Evolutionary conservation across 37 sponge, comb jelly and placozoan genomes (phyloP), one percentile per base, ranked within the genome.

Genomic region (Spongilla lacustris): DNA sequence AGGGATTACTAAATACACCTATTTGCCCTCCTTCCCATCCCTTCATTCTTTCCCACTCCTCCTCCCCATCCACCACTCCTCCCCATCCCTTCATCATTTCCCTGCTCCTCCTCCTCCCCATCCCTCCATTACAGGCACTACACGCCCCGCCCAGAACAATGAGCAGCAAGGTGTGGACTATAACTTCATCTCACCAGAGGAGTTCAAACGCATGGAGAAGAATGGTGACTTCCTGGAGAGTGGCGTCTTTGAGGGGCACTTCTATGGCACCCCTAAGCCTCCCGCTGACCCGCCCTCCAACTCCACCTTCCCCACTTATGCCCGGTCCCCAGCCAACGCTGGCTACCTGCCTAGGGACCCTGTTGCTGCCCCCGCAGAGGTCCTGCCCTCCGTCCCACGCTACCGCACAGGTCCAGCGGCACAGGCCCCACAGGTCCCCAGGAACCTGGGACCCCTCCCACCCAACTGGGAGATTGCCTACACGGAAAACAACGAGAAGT

Each of bases 381-480:
- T 46, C 8, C 73, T 32, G 2, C 73, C 29, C 28, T 17, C 17
- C 29, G 73, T 14, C 0, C 19, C 28, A 14, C 19, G 28, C 73
- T 32, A 73, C 73, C 19, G 19, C 28, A 19, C 73, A 3, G 28
- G 28, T 2, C 19, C 28, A 1, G 17, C 73, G 14, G n/a, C 17
- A 1, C 32, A 49, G 30, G 30, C 30, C 13, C 23, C 28, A 17
- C 49, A 0, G 8, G 46, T 85, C 17, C 86, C 83, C 70, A 86
- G 89, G 76, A 82, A 87, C 33, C 88, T 93, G 4, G 99, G 99
- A 34, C 96, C 97, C 30, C 92, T 98, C 31, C 99, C 99, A 0
- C 69, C 83, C 36, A 96, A 97, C 84, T 98, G 99, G 99, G 97
- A 97, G 78, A 92, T 97, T 23, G 94, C 93, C 46, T 98, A 98